Conservation (phyloP, 2,113 vertebrate species). For the Brevimyrus niger region DNA sequence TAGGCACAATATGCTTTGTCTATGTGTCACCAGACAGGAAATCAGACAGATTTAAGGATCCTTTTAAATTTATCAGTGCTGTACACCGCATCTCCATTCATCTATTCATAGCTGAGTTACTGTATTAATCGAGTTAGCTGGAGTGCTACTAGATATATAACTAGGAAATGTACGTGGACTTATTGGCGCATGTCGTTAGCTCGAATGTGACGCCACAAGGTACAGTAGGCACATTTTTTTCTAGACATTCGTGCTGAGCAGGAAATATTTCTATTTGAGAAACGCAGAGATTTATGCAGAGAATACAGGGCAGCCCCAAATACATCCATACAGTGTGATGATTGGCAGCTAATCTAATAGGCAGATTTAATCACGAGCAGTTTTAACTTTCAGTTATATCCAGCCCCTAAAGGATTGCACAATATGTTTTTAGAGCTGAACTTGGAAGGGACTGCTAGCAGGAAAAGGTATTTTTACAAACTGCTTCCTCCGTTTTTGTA, state of each 20-base stretch:
- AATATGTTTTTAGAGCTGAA: neutral
- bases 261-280: neutral
- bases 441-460: neutral
- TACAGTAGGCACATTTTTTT: neutral
- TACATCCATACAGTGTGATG: neutral
- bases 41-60: neutral
- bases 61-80: neutral
- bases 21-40: neutral
- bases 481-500: neutral
- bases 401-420: neutral
- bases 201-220: neutral
- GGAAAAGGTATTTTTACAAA: neutral
- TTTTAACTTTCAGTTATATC: neutral
- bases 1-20: neutral
- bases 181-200: neutral
- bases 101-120: neutral
- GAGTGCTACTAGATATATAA: neutral
- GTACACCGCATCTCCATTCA: neutral
- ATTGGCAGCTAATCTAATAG: neutral
- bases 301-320: neutral
- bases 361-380: neutral
- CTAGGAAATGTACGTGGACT: neutral
- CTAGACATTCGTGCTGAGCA: neutral
- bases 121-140: neutral
- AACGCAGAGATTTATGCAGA: neutral